Evolutionary conservation across 2,888 invertebrate species (phyloP), one percentile per base, ranked within the genome.

Genomic region (Hoplodrina blanda): DNA sequence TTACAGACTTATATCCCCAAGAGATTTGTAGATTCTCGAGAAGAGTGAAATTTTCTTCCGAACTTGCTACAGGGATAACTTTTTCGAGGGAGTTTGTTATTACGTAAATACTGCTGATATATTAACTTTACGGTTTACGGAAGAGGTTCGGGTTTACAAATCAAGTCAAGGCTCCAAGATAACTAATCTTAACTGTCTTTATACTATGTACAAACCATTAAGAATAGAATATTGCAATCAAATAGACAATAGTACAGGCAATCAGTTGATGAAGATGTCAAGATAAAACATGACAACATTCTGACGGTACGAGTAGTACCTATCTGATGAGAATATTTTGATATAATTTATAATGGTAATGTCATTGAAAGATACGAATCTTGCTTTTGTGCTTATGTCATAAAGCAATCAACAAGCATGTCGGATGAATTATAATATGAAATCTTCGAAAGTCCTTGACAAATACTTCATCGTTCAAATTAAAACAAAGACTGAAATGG

Each of bases 181-280:
- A 71, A 88, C 86, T 85, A 87, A 92, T 91, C 87, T 83, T 11
- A 19, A 78, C 87, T 90, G 92, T 91, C 90, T 76, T 83, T 87
- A 82, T 84, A 86, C 84, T 86, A 82, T 84, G 82, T 88, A 89
- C 84, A 89, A 85, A 88, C 90, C 88, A 90, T 92, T 91, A 91
- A 88, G 82, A 88, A 87, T 41, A 37, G 37, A 37, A 37, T 88
- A 88, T 86, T 87, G 88, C 89, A 89, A 90, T 88, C 81, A 83
- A 83, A 84, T 84, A 81, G 78, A 88, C 83, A 86, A 84, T 84
- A 78, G 84, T 78, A 80, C 82, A 84, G 80, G 80, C 80, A 85
- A 83, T 82, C 82, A 82, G 71, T 82, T 82, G 90, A 91, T 90
- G 87, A 88, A 89, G 88, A 87, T 82, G 87, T 88, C 89, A 87